phyloP scores from a whole-genome alignment of 2,797 vertebrate species.

The Pseudochaenichthys georgianus region DNA sequence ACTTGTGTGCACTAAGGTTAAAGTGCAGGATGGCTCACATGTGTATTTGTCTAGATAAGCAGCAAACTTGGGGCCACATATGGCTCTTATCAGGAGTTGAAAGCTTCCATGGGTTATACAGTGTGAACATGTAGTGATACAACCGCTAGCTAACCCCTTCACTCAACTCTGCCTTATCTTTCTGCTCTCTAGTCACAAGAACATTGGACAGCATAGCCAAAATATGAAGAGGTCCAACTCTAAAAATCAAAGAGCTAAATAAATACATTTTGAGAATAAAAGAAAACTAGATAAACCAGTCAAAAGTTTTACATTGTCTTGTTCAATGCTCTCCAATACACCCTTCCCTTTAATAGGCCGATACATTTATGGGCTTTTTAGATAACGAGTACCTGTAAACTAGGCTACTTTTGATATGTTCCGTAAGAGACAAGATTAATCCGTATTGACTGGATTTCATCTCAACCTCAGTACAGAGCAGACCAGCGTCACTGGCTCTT shows the following conservation, averaged over 20 bases:
- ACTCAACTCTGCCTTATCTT: background rate
- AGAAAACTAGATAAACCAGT: background rate
- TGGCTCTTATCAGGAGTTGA: conserved; percentile 54
- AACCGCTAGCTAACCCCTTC: background rate
- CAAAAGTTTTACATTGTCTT: background rate
- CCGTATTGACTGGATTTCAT: conserved; percentile 27
- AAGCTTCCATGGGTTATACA: conserved; percentile 9
- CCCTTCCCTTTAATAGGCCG: background rate
- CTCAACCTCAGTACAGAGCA: conserved; percentile 26
- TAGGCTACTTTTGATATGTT: background rate
- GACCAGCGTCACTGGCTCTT: conserved; percentile 36
- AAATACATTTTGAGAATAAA: background rate
- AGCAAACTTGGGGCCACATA: conserved; percentile 27
- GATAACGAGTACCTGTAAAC: background rate
- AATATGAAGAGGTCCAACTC: background rate
- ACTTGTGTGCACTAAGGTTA: conserved; percentile 40
- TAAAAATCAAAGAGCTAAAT: background rate
- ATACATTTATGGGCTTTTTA: background rate
- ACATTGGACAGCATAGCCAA: too few species aligned
- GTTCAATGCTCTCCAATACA: background rate
- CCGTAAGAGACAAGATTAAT: conserved; percentile 16
- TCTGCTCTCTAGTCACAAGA: background rate
- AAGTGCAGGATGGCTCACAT: conserved; percentile 44
- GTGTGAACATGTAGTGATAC: conserved; percentile 10
- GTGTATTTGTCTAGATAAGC: conserved; percentile 63